These are phyloP conservation scores for Eumeta japonica DNA, from an alignment of 1,140 invertebrate species.

Conservation along the genomic window DNA sequence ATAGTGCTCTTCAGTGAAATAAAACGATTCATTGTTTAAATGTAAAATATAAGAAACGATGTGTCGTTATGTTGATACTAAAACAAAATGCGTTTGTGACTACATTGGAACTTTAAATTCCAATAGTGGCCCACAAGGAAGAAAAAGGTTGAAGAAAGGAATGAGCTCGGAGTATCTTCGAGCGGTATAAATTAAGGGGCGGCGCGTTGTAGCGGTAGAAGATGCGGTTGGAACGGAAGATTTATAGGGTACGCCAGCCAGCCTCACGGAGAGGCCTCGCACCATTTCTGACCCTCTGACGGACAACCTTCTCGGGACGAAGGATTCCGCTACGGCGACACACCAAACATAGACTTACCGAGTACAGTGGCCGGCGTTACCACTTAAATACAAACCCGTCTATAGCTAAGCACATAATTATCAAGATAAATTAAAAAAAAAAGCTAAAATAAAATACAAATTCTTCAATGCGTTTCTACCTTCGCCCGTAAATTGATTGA, in stretches of 20 bases:
- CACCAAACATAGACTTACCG: too few relatives aligned
- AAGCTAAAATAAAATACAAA: too few relatives aligned
- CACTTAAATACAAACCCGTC: too few relatives aligned
- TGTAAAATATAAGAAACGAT: background rate
- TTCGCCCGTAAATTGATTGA: too few relatives aligned
- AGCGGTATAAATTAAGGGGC: slow-evolving; percentile 1
- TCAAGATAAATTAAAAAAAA: too few relatives aligned
- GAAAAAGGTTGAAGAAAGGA: background rate
- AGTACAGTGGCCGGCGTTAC: too few relatives aligned
- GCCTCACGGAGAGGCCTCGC: background rate
- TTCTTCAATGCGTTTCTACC: too few relatives aligned
- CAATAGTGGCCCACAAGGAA: background rate
- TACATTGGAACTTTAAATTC: background rate
- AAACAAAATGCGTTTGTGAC: too few relatives aligned
- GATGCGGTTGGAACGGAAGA: background rate
- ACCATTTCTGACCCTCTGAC: slow-evolving; percentile 1
- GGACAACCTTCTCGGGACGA: background rate
- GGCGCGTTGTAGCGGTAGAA: background rate
- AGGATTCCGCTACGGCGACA: too few relatives aligned
- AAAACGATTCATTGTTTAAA: background rate
- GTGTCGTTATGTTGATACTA: too few relatives aligned
- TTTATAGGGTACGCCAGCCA: background rate
- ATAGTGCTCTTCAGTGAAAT: too few relatives aligned
- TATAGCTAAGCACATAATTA: too few relatives aligned
- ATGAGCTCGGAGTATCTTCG: background rate